Percentiles rank a stretch among this genome's conserved stretches.
These are phyloP conservation scores for Calephelis nemesis DNA, from an alignment of 1,140 invertebrate genomes.

Conservation along the genomic window DNA sequence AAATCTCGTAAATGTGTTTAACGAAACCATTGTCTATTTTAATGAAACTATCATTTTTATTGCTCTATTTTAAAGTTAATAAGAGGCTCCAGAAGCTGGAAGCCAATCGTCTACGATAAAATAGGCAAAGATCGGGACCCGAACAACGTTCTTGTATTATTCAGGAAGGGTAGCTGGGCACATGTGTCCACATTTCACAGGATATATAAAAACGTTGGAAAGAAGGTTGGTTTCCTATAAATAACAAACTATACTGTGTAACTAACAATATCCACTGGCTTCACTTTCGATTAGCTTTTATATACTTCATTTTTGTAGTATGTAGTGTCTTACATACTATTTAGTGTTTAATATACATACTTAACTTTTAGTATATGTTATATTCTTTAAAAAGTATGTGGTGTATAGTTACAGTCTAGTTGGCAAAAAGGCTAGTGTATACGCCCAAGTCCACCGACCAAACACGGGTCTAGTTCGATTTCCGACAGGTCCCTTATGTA, in stretches of 20 bases:
- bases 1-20: no score
- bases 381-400: no score
- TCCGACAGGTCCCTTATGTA: no score
- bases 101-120: slow-evolving; percentile 69
- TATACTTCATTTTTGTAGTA: no score
- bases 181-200: slow-evolving; percentile 53
- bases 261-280: neutral
- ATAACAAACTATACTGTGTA: slow-evolving; percentile 1
- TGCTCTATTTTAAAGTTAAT: slow-evolving; percentile 9
- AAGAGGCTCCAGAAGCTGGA: slow-evolving; percentile 13
- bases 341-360: no score
- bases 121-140: slow-evolving; percentile 56
- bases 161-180: slow-evolving; percentile 50
- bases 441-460: no score
- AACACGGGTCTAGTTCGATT: no score
- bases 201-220: slow-evolving; percentile 20
- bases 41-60: neutral
- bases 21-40: neutral
- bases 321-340: no score
- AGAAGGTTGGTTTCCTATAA: neutral
- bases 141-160: slow-evolving; percentile 63
- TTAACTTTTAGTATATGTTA: no score
- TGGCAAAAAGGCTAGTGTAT: no score
- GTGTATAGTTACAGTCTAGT: no score
- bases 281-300: no score